Base-by-base conservation (phyloP, 2,797 vertebrate genomes). In the Xenops minutus region DNA sequence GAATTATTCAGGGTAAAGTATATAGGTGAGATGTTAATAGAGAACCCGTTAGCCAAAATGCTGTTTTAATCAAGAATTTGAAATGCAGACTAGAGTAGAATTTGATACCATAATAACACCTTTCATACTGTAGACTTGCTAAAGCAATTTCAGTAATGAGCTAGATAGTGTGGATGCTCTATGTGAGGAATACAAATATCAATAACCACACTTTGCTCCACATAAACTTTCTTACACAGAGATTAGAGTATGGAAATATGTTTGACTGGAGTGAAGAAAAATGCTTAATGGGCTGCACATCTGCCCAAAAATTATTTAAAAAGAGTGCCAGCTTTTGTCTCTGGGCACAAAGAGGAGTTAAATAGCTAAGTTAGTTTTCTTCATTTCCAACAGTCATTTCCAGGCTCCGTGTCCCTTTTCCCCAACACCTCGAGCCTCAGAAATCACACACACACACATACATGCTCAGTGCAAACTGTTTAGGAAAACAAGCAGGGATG, bases 51-150 rank as follows among this genome's bases (percentile, higher is more conserved):
- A 94, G 49, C 66, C 58, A 95, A 96, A 95, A 92, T 19, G 46
- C 63, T 85, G 41, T 94, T 97, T 96, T 90, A 97, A 97, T 95
- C 87, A 93, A 93, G 88, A 95, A 81, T 89, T 89, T 95, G 85
- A 96, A 95, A 94, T 82, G 87, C 44, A 87, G 92, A 94, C 86
- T 92, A 30, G 56, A 92, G 74, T 51, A 91, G 87, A 85, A 97
- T 95, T 97, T 96, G 91, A 94, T 97, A 91, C 72, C 82, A 58
- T 96, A 97, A 91, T 91, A 90, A 67, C 77, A 88, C 73, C 96
- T 96, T 97, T 96, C 89, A 93, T 79, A 92, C 59, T 48, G 37
- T 96, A 92, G 81, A 48, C 67, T 94, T 97, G 95, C 94, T 77
- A 76, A 95, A 86, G 89, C 93, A 95, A 92, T 89, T 88, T 89